Evolutionary conservation across 1,140 invertebrate genomes (phyloP).

Genomic region (Charaxes varanes): DNA sequence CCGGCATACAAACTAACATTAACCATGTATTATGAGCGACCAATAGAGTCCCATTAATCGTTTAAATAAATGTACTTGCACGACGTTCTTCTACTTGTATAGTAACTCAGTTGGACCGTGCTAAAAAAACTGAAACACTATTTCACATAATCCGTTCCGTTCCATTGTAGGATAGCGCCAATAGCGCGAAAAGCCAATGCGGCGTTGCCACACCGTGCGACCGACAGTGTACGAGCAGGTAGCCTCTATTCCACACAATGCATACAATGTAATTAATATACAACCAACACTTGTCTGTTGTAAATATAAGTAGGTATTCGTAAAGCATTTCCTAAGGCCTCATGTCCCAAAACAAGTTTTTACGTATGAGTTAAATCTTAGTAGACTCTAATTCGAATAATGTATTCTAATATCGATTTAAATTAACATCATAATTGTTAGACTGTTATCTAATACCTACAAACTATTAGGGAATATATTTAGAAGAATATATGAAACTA

Average conservation of each 20-base stretch:
- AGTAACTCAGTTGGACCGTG: slow-evolving; percentile 13
- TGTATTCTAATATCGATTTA: too few relatives aligned
- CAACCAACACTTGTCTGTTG: slow-evolving; percentile 53
- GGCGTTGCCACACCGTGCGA: slow-evolving; percentile 67
- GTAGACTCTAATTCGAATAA: slow-evolving; percentile 43
- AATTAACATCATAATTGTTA: too few relatives aligned
- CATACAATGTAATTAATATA: slow-evolving; percentile 62
- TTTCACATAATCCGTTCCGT: slow-evolving; percentile 48
- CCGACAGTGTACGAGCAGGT: slow-evolving; percentile 62
- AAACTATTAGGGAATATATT: too few relatives aligned
- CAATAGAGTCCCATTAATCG: slow-evolving; percentile 5
- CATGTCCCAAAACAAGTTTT: slow-evolving; percentile 40
- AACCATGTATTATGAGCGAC: slow-evolving; percentile 7
- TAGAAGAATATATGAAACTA: too few relatives aligned
- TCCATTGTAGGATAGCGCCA: slow-evolving; percentile 59
- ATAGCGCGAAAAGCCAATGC: slow-evolving; percentile 63
- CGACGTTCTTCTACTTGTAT: slow-evolving; percentile 7
- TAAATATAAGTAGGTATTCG: slow-evolving; percentile 32
- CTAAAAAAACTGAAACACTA: slow-evolving; percentile 34
- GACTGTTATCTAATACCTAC: too few relatives aligned
- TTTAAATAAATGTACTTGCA: slow-evolving; percentile 13
- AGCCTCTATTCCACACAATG: slow-evolving; percentile 61
- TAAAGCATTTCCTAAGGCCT: slow-evolving; percentile 36
- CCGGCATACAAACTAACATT: slow-evolving; percentile 17
- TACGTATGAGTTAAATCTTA: slow-evolving; percentile 27